These are phyloP conservation scores for Eriocheir sinensis DNA, from an alignment of 1,140 invertebrate species.

Conservation along the genomic window DNA sequence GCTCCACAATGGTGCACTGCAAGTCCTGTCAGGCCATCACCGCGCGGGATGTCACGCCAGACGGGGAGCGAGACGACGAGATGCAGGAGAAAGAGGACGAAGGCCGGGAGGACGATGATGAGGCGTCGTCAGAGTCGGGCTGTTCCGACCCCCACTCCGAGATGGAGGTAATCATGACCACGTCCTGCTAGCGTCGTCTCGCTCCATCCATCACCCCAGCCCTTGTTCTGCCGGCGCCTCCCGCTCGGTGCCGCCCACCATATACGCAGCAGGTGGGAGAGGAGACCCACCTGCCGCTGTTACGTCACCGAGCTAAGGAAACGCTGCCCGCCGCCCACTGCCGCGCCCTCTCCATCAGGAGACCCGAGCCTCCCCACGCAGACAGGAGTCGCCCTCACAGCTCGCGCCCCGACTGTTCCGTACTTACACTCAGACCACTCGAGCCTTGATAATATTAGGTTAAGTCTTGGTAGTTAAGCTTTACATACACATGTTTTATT, in stretches of 20 bases:
- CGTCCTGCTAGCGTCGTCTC: conserved; percentile 51
- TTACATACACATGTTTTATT: not conserved
- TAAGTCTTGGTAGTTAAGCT: conserved; percentile 8
- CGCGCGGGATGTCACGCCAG: not conserved
- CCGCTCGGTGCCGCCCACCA: conserved; percentile 1
- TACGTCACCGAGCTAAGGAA: not conserved
- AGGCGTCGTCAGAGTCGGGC: conserved; percentile 40
- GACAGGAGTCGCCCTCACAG: not conserved
- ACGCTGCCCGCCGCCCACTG: not conserved
- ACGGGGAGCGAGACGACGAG: conserved; percentile 20
- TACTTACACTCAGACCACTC: conserved; percentile 33
- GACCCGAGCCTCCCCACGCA: not conserved
- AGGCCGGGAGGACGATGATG: not conserved
- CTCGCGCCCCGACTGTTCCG: not conserved
- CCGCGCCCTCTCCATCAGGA: not conserved
- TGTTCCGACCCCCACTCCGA: conserved; percentile 48
- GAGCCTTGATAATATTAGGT: not conserved
- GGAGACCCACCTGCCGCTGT: not conserved
- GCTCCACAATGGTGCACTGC: not conserved
- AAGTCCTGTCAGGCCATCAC: not conserved
- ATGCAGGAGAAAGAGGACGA: not conserved
- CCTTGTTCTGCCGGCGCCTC: not conserved
- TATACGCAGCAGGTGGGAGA: not conserved
- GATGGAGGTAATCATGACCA: conserved; percentile 63
- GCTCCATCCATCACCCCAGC: not conserved